phyloP scores from a whole-genome alignment of 2,888 invertebrate genomes.

The Melanostoma mellinum region DNA sequence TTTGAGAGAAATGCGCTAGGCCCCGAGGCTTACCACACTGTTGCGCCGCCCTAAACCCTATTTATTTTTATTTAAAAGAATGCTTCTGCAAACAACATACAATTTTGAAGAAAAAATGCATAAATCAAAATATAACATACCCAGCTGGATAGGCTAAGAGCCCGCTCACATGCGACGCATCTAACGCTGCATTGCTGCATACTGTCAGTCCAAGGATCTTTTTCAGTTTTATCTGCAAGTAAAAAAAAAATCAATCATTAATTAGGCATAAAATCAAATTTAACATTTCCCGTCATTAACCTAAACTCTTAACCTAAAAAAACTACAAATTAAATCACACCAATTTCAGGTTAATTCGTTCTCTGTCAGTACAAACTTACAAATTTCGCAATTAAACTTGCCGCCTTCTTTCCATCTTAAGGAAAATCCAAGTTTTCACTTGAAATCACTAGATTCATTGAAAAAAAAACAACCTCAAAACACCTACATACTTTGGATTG shows the following conservation, averaged over 20 bases:
- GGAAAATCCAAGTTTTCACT: constrained; percentile 39
- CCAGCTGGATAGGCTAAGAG: constrained; percentile 97
- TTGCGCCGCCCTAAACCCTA: no score
- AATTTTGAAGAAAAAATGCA: neutral
- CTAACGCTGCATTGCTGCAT: constrained; percentile 94
- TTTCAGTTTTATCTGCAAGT: constrained; percentile 95
- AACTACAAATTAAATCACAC: constrained; percentile 9
- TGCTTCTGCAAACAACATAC: neutral
- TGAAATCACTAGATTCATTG: constrained; percentile 46
- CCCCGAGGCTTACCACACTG: no score
- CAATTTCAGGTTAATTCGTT: constrained; percentile 34
- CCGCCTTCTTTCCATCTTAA: constrained; percentile 27
- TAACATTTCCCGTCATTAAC: constrained; percentile 39
- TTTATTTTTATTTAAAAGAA: neutral
- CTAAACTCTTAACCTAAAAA: constrained; percentile 6
- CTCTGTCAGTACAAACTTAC: constrained; percentile 21
- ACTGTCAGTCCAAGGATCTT: constrained; percentile 97
- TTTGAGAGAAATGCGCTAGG: no score
- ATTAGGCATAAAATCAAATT: constrained; percentile 5
- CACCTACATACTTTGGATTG: constrained; percentile 59
- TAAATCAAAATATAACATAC: constrained; percentile 84
- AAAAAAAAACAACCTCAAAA: constrained; percentile 2
- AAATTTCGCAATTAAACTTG: constrained; percentile 48
- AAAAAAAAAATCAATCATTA: constrained; percentile 75
- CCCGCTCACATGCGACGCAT: constrained; percentile 93